phyloP scores from a whole-genome alignment of 1,140 invertebrate genomes.

The Armadillidium nasatum region DNA sequence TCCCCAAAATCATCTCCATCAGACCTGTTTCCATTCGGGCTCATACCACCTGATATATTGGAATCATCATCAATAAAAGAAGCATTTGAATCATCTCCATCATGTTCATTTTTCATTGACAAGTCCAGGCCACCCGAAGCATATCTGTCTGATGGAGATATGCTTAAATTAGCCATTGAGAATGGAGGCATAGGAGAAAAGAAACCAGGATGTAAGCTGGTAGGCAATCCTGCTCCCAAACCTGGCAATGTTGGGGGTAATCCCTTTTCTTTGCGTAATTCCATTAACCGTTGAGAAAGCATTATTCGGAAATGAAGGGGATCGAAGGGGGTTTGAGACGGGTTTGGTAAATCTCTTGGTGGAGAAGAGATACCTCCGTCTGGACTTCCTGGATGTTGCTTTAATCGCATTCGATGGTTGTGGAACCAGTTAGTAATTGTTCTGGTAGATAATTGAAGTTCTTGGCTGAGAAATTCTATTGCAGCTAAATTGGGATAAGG shows the following conservation, averaged over 20 bases:
- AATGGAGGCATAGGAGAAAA: conserved; percentile 49
- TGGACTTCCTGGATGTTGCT: conserved; percentile 60
- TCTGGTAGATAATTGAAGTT: conserved; percentile 83
- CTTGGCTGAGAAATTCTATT: conserved; percentile 88
- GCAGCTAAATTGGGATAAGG: conserved; percentile 93
- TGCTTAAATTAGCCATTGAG: conserved; percentile 29
- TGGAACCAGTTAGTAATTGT: conserved; percentile 99
- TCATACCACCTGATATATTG: conserved; percentile 45
- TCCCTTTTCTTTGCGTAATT: conserved; percentile 76
- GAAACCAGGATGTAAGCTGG: conserved; percentile 69
- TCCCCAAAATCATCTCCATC: conserved; percentile 59
- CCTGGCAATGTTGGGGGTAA: conserved; percentile 53
- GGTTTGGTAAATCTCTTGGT: conserved; percentile 31
- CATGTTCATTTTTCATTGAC: conserved; percentile 46
- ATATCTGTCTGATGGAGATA: conserved; percentile 46
- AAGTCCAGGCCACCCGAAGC: conserved; percentile 51
- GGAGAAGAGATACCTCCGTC: conserved; percentile 28
- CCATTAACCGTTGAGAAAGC: conserved; percentile 77
- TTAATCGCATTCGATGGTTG: conserved; percentile 96
- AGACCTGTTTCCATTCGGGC: conserved; percentile 50
- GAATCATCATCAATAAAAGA: conserved; percentile 45
- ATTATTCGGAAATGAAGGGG: conserved; percentile 78
- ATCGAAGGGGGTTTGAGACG: conserved; percentile 59
- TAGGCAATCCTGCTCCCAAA: conserved; percentile 65
- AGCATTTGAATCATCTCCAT: conserved; percentile 43